Base-by-base conservation (phyloP, 1,140 invertebrate genomes). In the Leptoteleia sp. region DNA sequence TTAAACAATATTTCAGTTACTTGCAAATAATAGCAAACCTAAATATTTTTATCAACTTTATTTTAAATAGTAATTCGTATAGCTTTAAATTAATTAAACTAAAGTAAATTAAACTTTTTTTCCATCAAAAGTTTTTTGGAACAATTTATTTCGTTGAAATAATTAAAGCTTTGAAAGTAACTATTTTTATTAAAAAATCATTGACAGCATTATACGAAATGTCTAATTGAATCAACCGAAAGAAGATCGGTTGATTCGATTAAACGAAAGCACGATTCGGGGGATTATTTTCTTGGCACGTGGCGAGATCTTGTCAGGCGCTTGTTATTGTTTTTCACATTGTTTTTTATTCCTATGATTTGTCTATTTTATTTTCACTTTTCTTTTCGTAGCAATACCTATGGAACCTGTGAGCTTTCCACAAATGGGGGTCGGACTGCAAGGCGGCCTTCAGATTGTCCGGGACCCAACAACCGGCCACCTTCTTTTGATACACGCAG, bases 381-480 rank as follows among this genome's bases (percentile, higher is more conserved):
- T 73, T 76, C 73, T 75, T 87, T 83, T 88, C 85, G 55, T 78
- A 90, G 88, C 89, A 84, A 92, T 91, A 91, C 92, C 92, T 48
- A 90, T 93, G 85, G 91, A 92, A 61, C 91, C 92, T 38, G 91
- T 93, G 57, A 93, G 94, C 52, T 93, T 94, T 88, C 84, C 87
- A 16, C 87, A 89, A 68, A 83, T 89, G 80, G 85, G 87, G 15
- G 83, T 87, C 16, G 87, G 87, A 40, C 81, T 88, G 16, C 87
- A 88, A 76, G 82, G 87, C 17, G 87, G 87, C 33, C 80, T 88
- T 38, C 87, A 88, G 65, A 90, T 96, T 76, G 94, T 95, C 37
- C 91, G 95, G 42, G 95, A 97, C 88, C 94, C 95, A 15, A 91
- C 94, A 9, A 94, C 93, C 12, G 95, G 95, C 29, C 94, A 95